These are phyloP conservation scores for Polietes domitor DNA, from an alignment of 2,888 invertebrate genomes.

Conservation along the genomic window DNA sequence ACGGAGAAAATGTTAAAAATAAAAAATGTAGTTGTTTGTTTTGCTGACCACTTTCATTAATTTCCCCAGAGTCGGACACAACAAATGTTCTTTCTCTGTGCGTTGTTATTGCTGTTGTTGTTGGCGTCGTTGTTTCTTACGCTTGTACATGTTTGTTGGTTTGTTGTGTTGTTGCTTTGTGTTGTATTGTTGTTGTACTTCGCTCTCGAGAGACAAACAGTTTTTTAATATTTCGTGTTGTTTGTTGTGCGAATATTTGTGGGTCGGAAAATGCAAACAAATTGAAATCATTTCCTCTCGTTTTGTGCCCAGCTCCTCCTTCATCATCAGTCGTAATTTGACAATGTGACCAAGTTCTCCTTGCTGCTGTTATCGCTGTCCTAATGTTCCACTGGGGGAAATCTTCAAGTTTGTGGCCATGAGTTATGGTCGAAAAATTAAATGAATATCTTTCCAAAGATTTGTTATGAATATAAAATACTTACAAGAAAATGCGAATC, in stretches of 20 bases:
- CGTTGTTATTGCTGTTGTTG: constrained; percentile 9
- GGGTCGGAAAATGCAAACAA: constrained; percentile 43
- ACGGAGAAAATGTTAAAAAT: constrained; percentile 3
- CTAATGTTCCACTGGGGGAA: constrained; percentile 37
- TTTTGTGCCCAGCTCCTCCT: not conserved
- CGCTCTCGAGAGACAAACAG: constrained; percentile 9
- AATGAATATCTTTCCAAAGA: not conserved
- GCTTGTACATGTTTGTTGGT: constrained; percentile 42
- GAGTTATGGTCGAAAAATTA: not conserved
- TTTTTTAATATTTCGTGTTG: constrained; percentile 30
- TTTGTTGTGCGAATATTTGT: constrained; percentile 20
- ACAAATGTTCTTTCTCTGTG: constrained; percentile 50
- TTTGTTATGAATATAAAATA: constrained; percentile 11
- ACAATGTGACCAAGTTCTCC: constrained; percentile 8
- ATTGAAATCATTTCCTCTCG: constrained; percentile 57
- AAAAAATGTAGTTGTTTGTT: constrained; percentile 36
- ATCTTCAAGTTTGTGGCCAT: not conserved
- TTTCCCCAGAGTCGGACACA: constrained; percentile 58
- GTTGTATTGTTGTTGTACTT: no score
- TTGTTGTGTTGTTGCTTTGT: not conserved
- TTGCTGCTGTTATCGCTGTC: not conserved
- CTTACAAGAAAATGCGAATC: no score
- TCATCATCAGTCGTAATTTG: constrained; percentile 8
- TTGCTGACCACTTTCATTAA: constrained; percentile 64
- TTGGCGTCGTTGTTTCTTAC: not conserved